Evolutionary conservation across 2,888 invertebrate species (phyloP), one percentile per base, ranked within the genome.

Genomic region (Aspidapion aeneum): DNA sequence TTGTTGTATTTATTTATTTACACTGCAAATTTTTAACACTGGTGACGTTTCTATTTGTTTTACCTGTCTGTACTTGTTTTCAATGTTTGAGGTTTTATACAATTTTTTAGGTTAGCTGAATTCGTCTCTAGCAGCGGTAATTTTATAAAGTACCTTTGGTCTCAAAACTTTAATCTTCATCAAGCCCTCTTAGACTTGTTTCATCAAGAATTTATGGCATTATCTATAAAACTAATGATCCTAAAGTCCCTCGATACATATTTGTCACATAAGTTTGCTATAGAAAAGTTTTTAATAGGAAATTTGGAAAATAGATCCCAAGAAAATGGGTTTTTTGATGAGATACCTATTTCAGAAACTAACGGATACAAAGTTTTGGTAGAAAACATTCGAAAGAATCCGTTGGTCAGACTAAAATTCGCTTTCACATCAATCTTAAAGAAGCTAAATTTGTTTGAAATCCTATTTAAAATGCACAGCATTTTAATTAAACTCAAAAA

Each of bases 221-320:
- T 96, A 18, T 94, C 96, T 0, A 90, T 97, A 1, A 93, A 95
- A 71, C 83, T 97, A 0, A 90, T 94, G 82, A 91, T 97, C 57
- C 80, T 97, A 0, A 88, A 91, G 75, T 88, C 94, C 0, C 80
- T 98, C 1, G 94, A 96, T 74, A 86, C 90, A 1, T 87, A 92
- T 63, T 79, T 95, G 2, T 85, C 89, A 49, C 87, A 88, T 2
- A 87, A 86, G 68, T 78, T 81, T 54, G 84, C 88, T 0, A 81
- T 91, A 0, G 83, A 87, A 17, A 80, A 84, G 63, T 90, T 90
- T 70, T 79, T 90, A 73, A 79, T 79, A 17, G 73, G 71, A 2
- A 64, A 68, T 57, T 64, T 21, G 51, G 22, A 63, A 1, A 55
- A 63, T 12, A 21, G 60, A n/a, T 59, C 65, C 2, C 62, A 70